Conservation (phyloP, 2,797 vertebrate species). For the Urocyon cinereoargenteus region DNA sequence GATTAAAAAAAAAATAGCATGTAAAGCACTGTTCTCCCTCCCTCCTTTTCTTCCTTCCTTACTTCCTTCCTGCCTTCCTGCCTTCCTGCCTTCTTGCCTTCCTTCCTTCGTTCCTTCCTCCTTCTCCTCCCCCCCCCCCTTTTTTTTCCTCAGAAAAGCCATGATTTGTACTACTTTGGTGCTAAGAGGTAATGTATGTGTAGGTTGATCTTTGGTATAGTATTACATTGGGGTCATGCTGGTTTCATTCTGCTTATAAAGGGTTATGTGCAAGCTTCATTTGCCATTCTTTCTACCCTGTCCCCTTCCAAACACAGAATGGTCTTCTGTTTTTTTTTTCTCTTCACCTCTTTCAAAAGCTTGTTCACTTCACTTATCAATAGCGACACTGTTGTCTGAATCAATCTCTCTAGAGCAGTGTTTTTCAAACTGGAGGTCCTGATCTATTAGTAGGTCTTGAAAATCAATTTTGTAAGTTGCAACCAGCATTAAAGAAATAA, state of each 20-base stretch:
- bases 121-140: not conserved
- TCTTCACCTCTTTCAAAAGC: not conserved
- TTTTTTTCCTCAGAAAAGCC: not conserved
- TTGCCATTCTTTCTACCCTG: not conserved
- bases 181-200: not conserved
- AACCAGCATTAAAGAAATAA: not conserved
- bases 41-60: accelerated
- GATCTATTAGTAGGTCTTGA: not conserved
- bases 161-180: not conserved
- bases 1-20: conserved; percentile 1
- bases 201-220: not conserved
- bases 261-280: not conserved
- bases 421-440: conserved; percentile 1
- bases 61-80: accelerated
- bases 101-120: no score
- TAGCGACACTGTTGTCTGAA: not conserved
- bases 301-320: not conserved
- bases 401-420: not conserved
- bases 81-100: not conserved
- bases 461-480: conserved; percentile 22
- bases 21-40: not conserved
- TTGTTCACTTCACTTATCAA: not conserved
- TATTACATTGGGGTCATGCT: not conserved
- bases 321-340: not conserved
- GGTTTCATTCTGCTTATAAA: not conserved